Base-by-base conservation (phyloP, 2,797 vertebrate genomes). In the Alosa sapidissima region DNA sequence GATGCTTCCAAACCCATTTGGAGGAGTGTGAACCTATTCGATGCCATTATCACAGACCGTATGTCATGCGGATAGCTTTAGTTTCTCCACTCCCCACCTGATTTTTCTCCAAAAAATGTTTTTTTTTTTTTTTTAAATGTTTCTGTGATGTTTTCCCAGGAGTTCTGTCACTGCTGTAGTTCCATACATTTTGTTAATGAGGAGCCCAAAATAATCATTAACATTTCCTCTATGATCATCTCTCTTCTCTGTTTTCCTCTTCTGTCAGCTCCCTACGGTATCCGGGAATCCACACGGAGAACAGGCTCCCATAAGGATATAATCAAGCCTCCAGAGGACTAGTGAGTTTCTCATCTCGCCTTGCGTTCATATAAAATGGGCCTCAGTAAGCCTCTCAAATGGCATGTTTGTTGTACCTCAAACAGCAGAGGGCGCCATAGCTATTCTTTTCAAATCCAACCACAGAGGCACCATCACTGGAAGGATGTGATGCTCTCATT, bases 1-100 rank as follows among this genome's bases (percentile, higher is more conserved):
- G 98, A 99, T 85, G 98, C 97, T 2, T 98, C 98, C 65, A 97
- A 97, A 83, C 92, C 94, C 13, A 91, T 97, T 68, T 99, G 98
- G 98, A 96, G 97, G 87, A 94, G 94, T 5, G 93, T 92, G 9
- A 72, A 93, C n/a, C 92, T 96, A 83, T 99, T 99, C 90, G 97
- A 99, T 89, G 97, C 95, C 83, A 96, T 99, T 87, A 93, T 99
- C 89, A 99, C 98, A 85, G 98, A 99, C 91, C 98, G 98, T 99
- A 95, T 88, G 97, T 93, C 86, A 55, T 36, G 4, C 1, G 41
- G 41, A 41, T 41, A 41, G 41, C 81, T 60, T 65, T 65, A 11
- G 24, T 16, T 65, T 65, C 60, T 51, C 11, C 49, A 51, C 60
- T 6, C n/a, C n/a, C 60, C n/a, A 28, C n/a, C n/a, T 65, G 60